Evolutionary conservation across 2,888 invertebrate species (phyloP), one percentile per base, ranked within the genome.

Genomic region (Drosophila rellima): DNA sequence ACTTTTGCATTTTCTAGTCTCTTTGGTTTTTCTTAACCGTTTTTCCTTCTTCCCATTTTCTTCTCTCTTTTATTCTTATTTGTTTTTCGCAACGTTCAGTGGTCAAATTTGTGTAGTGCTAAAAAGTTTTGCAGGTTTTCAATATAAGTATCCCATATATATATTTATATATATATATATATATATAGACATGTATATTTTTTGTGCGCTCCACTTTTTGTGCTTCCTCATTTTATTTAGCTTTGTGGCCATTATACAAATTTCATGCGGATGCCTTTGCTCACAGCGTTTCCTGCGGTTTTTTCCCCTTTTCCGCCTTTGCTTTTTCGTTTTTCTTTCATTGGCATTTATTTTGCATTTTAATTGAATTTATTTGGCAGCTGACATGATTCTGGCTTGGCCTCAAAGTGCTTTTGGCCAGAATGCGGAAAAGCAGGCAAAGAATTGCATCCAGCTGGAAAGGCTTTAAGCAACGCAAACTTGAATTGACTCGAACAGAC

Each of bases 291-390:
- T 42, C 42, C 42, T n/a, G 2, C 33, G n/a, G n/a, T n/a, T 11
- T 35, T 33, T 35, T n/a, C n/a, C n/a, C 2, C 35, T 5, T 33
- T 33, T 33, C 11, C 8, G 8, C 10, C n/a, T 11, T 11, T n/a
- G n/a, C 17, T 33, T 40, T 35, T 29, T 40, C 11, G 20, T 18
- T n/a, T 40, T 39, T 52, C 29, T 29, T 44, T 59, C 67, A 63
- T 77, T 77, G 71, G 68, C 74, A 69, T 82, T 80, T 77, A 73
- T 80, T 86, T 86, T 82, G 86, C 78, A 82, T 80, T 82, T 82
- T 82, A 86, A 82, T 86, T 82, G 83, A 86, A 82, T 82, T 86
- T 70, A 64, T 68, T 78, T 78, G 79, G 62, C 78, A 78, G 75
- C 76, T 78, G 79, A 79, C 77, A 78, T 71, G 64, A 74, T 59